Conservation (phyloP, 2,888 invertebrate species). For the Dermolepida albohirtum region DNA sequence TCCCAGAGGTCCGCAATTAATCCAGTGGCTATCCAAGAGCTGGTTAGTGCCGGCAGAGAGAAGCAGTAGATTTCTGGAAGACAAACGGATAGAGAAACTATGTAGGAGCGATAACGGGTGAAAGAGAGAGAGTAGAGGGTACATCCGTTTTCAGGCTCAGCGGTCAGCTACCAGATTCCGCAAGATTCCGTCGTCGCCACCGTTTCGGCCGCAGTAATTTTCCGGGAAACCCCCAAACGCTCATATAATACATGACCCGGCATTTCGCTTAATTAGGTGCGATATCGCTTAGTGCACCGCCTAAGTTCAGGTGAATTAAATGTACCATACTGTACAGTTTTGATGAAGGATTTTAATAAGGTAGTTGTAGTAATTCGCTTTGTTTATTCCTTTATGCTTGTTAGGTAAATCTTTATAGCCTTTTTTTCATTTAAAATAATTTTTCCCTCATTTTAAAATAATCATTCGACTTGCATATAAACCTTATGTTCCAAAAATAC, state of each 20-base stretch:
- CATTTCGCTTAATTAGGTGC: slow-evolving; percentile 43
- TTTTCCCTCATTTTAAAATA: no score
- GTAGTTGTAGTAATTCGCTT: no score
- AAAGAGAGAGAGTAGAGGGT: not conserved
- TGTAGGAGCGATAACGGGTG: not conserved
- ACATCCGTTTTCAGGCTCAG: slow-evolving; percentile 48
- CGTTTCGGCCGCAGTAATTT: slow-evolving; percentile 49
- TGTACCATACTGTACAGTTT: slow-evolving; percentile 1
- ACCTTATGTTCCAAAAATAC: no score
- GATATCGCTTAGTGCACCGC: slow-evolving; percentile 40
- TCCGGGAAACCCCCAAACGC: slow-evolving; percentile 47
- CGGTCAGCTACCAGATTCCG: slow-evolving; percentile 58
- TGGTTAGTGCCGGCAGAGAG: slow-evolving; percentile 49
- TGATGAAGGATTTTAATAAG: not conserved
- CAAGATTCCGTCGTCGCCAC: slow-evolving; percentile 51
- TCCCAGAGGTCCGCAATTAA: slow-evolving; percentile 62
- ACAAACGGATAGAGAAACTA: not conserved
- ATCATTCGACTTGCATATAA: no score
- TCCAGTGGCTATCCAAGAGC: slow-evolving; percentile 59
- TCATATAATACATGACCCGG: slow-evolving; percentile 41
- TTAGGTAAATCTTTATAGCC: no score
- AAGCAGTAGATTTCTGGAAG: slow-evolving; percentile 37
- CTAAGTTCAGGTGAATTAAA: slow-evolving; percentile 34
- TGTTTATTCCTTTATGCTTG: no score
- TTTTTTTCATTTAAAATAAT: no score